Conservation (phyloP, 2,888 invertebrate species). For the Rhyacophila evoluta region DNA sequence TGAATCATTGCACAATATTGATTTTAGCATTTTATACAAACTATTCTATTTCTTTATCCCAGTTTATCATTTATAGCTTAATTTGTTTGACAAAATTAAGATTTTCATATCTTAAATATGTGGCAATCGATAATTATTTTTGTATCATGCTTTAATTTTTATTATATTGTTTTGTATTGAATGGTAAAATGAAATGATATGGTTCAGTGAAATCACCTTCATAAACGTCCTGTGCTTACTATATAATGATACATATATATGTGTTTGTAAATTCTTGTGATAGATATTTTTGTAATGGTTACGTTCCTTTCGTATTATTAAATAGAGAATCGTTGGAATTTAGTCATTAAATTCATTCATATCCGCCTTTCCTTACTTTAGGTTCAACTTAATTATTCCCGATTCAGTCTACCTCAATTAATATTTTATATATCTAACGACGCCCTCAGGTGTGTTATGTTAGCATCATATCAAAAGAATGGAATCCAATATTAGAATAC, state of each 20-base stretch:
- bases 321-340: conserved; percentile 14
- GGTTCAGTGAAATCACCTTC: background rate
- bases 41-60: no score
- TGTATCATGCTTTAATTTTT: no score
- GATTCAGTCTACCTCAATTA: conserved; percentile 6
- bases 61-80: no score
- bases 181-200: no score
- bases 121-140: no score
- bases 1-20: no score
- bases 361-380: background rate
- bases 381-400: background rate
- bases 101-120: no score
- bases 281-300: conserved; percentile 22
- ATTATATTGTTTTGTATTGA: background rate
- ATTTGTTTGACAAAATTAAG: no score
- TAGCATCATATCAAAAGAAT: background rate
- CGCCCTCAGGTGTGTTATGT: background rate
- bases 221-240: background rate
- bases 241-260: background rate
- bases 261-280: conserved; percentile 10
- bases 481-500: conserved; percentile 14
- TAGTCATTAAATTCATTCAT: background rate
- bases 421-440: background rate
- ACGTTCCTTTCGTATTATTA: conserved; percentile 10
- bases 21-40: no score